Conservation (phyloP, 2,113 vertebrate species). For the Eolophus roseicapilla region DNA sequence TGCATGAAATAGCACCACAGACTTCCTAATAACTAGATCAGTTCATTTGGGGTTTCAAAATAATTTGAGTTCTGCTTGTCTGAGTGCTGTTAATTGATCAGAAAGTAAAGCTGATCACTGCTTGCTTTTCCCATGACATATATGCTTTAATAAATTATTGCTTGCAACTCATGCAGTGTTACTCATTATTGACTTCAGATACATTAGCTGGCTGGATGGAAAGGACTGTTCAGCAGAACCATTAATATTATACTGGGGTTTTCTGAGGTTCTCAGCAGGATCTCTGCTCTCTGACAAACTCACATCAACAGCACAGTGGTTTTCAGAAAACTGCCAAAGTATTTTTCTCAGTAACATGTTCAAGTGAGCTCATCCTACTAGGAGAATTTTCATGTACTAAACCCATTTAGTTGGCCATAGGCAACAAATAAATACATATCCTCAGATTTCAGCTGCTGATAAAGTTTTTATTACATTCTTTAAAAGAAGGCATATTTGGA, state of each 20-base stretch:
- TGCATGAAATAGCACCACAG: slow-evolving; percentile 34
- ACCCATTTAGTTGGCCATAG: background rate
- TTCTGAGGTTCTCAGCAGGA: background rate
- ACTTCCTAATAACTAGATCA: slow-evolving; percentile 53
- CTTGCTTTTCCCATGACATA: slow-evolving; percentile 58
- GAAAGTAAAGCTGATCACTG: slow-evolving; percentile 68
- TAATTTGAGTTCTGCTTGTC: slow-evolving; percentile 58
- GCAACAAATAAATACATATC: background rate
- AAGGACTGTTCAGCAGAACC: slow-evolving; percentile 12
- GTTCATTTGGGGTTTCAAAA: slow-evolving; percentile 62
- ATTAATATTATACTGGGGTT: background rate
- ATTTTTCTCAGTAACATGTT: background rate
- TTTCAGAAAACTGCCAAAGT: background rate
- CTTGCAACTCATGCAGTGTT: slow-evolving; percentile 29
- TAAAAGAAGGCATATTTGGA: background rate
- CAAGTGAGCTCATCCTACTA: background rate
- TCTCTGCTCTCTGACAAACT: slow-evolving; percentile 7
- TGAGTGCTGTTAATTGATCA: slow-evolving; percentile 75
- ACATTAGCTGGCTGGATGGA: slow-evolving; percentile 23
- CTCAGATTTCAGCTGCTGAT: background rate
- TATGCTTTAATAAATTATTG: slow-evolving; percentile 68
- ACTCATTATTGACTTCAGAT: slow-evolving; percentile 64
- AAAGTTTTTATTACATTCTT: background rate
- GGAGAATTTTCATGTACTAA: background rate
- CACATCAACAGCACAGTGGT: background rate